phyloP scores from a whole-genome alignment of 2,888 invertebrate genomes.

The Anodontia alba region DNA sequence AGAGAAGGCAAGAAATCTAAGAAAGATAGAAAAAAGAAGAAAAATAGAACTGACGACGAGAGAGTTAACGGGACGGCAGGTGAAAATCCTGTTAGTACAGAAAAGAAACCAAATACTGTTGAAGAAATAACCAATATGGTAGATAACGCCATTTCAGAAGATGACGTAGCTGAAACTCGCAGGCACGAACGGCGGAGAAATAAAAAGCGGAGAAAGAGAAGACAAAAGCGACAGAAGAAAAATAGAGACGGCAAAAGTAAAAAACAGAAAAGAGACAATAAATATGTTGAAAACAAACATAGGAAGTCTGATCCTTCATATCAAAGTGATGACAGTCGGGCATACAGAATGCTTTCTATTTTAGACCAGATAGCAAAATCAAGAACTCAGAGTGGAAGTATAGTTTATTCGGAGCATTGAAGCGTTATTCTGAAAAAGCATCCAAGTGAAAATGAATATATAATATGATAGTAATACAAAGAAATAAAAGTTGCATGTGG shows the following conservation, averaged over 20 bases:
- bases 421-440: too few relatives aligned
- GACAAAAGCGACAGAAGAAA: slow-evolving; percentile 31
- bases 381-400: slow-evolving; percentile 31
- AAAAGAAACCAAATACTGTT: slow-evolving; percentile 20
- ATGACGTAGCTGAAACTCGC: slow-evolving; percentile 26
- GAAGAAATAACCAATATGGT: slow-evolving; percentile 40
- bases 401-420: slow-evolving; percentile 31
- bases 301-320: not conserved
- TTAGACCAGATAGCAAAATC: slow-evolving; percentile 28
- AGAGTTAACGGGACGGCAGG: slow-evolving; percentile 13
- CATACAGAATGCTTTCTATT: slow-evolving; percentile 37
- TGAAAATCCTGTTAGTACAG: slow-evolving; percentile 10
- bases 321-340: slow-evolving; percentile 9
- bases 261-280: slow-evolving; percentile 25
- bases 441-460: too few relatives aligned
- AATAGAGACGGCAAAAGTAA: slow-evolving; percentile 19
- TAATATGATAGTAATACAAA: not conserved
- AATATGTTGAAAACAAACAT: not conserved
- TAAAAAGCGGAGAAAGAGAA: slow-evolving; percentile 31
- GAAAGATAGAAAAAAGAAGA: slow-evolving; percentile 47
- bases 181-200: slow-evolving; percentile 20
- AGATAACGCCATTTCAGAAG: slow-evolving; percentile 30
- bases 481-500: too few relatives aligned
- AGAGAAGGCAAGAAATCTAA: slow-evolving; percentile 38
- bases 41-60: slow-evolving; percentile 33